Conservation (phyloP, 2,888 invertebrate genomes). For the Apamea anceps region DNA sequence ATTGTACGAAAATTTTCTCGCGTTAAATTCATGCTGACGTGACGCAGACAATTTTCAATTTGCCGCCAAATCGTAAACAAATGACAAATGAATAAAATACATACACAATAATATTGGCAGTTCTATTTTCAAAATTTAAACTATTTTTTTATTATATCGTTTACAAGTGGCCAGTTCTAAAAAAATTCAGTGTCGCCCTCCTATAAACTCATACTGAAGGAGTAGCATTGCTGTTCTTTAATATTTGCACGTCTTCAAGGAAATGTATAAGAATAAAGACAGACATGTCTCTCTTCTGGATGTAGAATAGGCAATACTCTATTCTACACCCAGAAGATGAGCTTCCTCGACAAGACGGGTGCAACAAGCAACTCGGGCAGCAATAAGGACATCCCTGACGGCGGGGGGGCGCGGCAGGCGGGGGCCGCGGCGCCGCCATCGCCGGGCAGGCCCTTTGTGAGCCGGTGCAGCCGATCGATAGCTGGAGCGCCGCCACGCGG, state of each 20-base stretch:
- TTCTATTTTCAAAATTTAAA: too few relatives aligned
- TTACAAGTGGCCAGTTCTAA: too few relatives aligned
- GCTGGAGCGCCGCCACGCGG: conserved; percentile 63
- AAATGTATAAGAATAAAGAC: conserved; percentile 1
- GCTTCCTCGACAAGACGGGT: neutral
- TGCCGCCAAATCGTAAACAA: too few relatives aligned
- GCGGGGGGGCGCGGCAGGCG: conserved; percentile 4
- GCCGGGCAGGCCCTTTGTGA: conserved; percentile 71
- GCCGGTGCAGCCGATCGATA: conserved; percentile 81
- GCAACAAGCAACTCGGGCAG: conserved; percentile 38
- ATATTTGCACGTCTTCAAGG: neutral
- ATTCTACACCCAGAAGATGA: neutral
- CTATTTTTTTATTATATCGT: too few relatives aligned
- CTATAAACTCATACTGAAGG: neutral
- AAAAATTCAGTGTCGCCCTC: too few relatives aligned
- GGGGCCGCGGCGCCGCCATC: conserved; percentile 4
- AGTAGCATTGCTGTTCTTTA: neutral
- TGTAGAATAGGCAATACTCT: too few relatives aligned
- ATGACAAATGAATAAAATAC: too few relatives aligned
- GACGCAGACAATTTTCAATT: too few relatives aligned
- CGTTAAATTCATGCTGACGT: too few relatives aligned
- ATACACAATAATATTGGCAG: too few relatives aligned
- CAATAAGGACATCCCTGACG: conserved; percentile 42
- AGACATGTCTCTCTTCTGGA: neutral
- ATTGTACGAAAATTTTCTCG: too few relatives aligned